Conservation (phyloP, 2,797 vertebrate species). For the Pantherophis vulpinus region DNA sequence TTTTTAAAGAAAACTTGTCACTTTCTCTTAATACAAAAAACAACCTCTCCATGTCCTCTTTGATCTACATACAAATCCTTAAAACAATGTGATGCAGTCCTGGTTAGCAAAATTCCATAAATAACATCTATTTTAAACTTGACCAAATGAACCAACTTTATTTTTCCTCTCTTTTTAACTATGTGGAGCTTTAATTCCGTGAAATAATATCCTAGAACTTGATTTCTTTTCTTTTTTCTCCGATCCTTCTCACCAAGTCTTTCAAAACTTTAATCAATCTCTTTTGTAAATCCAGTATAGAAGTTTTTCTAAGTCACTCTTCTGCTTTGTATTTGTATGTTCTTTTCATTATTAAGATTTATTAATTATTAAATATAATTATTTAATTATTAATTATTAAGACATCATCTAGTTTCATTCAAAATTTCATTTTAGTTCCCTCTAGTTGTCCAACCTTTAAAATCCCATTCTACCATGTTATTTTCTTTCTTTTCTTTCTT, state of each 20-base stretch:
- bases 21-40: background rate
- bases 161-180: too few species aligned
- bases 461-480: background rate
- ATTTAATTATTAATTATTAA: too few species aligned
- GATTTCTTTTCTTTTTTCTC: too few species aligned
- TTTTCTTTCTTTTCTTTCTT: background rate
- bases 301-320: background rate
- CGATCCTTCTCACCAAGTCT: too few species aligned
- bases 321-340: background rate
- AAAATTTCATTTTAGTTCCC: background rate
- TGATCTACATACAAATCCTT: background rate
- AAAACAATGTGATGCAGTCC: background rate
- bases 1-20: background rate
- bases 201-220: too few species aligned
- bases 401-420: too few species aligned
- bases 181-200: too few species aligned
- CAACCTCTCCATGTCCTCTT: background rate
- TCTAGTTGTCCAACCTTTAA: background rate
- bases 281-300: background rate
- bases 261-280: too few species aligned
- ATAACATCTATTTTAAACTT: too few species aligned
- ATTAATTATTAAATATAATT: too few species aligned
- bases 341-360: background rate
- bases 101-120: background rate
- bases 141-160: too few species aligned